Evolutionary conservation across 2,113 vertebrate genomes (phyloP).

Genomic region (Tenebrosternarchus preto): DNA sequence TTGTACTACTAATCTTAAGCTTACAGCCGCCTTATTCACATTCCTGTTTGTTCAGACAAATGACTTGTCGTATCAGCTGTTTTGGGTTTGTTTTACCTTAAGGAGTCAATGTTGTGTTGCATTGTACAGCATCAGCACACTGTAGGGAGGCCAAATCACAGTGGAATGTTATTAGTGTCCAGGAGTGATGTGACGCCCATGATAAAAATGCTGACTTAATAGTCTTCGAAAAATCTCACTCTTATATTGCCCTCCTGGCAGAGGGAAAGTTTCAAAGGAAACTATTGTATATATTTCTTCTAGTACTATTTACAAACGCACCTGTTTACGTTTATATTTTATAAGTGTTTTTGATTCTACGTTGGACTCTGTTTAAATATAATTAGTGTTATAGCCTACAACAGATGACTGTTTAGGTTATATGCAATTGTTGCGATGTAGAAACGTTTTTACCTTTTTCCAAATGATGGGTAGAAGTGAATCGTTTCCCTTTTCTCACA

Average conservation of each 20-base stretch:
- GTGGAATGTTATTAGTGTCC: conserved; percentile 31
- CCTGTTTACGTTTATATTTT: too few relatives aligned
- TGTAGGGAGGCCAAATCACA: not conserved
- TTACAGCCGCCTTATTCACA: not conserved
- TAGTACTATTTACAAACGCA: too few relatives aligned
- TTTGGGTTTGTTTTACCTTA: conserved; percentile 21
- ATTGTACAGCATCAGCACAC: conserved; percentile 38
- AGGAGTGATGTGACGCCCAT: conserved; percentile 23
- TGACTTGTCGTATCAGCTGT: conserved; percentile 25
- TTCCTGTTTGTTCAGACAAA: conserved; percentile 7
- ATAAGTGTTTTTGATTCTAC: too few relatives aligned
- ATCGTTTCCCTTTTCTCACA: conserved; percentile 9
- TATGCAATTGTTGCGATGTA: conserved; percentile 8
- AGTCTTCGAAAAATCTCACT: conserved; percentile 19
- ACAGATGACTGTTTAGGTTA: conserved; percentile 19
- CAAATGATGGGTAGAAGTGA: not conserved
- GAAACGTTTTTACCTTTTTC: not conserved
- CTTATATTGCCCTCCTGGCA: conserved; percentile 8
- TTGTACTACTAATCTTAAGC: too few relatives aligned
- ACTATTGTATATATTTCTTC: too few relatives aligned
- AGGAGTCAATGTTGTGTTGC: conserved; percentile 26
- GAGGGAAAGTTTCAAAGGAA: not conserved
- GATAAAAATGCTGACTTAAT: conserved; percentile 33
- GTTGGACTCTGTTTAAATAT: too few relatives aligned
- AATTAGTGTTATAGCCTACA: not conserved